Evolutionary conservation across 2,797 vertebrate species (phyloP), one percentile per base, ranked within the genome.

Genomic region (Eutrigla gurnardus): DNA sequence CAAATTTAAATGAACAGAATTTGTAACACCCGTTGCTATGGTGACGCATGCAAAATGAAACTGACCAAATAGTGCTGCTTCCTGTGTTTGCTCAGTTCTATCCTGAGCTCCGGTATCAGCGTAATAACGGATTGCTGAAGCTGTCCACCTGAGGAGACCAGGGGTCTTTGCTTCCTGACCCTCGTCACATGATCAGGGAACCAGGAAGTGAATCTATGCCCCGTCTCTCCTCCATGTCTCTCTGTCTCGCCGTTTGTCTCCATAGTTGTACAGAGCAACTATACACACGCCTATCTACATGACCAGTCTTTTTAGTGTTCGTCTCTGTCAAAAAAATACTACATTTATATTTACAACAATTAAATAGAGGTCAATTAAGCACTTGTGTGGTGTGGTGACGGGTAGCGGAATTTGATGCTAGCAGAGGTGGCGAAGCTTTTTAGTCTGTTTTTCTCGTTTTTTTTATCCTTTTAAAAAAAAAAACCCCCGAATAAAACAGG

Each of bases 291-390:
- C 33, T 84, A 97, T 96, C 95, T 97, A 96, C 96, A 96, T 73
- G 83, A 93, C 90, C 84, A 84, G 88, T 92, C 92, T 90, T 73
- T 82, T 93, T 92, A 95, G 95, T 94, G 94, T 94, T 92, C 43
- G 63, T 89, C 93, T 95, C 94, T 92, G 92, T 94, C 95, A 82
- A 87, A 89, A 94, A 96, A 95, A 95, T 95, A 96, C 94, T 94
- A 96, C 95, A 70, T 95, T 88, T 95, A 89, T 94, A 97, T 97
- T 95, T 97, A 97, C 97, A 97, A 95, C 96, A 95, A 95, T 96
- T 96, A 97, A 96, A 96, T 96, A 96, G 92, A 94, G 93, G 94
- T 95, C 93, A 95, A 92, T 94, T 86, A 96, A 97, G 96, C 96
- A 96, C 95, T 96, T 96, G 93, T 89, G 94, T 96, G 94, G 89